These are phyloP conservation scores for Telenomus remus DNA, from an alignment of 1,140 invertebrate species.

Conservation along the genomic window DNA sequence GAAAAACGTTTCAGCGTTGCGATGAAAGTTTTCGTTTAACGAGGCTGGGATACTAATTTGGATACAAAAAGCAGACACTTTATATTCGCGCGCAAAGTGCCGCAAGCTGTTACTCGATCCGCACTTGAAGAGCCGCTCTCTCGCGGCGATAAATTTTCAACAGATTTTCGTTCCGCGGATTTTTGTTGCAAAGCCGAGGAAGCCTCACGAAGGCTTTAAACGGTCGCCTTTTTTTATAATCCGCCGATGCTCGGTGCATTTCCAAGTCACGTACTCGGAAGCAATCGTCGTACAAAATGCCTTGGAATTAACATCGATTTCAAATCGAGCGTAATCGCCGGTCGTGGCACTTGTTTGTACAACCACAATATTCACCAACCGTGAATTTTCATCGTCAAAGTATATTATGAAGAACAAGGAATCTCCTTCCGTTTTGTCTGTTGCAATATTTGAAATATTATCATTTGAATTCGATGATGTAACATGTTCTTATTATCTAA, in stretches of 20 bases:
- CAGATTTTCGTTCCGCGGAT: constrained; percentile 2
- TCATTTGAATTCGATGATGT: no score
- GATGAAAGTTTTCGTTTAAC: constrained; percentile 23
- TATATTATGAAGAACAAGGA: no score
- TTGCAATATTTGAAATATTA: no score
- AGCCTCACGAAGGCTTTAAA: constrained; percentile 15
- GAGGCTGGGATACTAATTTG: constrained; percentile 5
- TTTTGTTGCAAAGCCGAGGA: neutral
- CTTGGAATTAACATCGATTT: constrained; percentile 34
- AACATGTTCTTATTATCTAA: no score
- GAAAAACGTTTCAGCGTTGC: constrained; percentile 4
- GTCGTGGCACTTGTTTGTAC: constrained; percentile 16
- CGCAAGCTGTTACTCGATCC: no score
- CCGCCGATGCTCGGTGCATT: constrained; percentile 24
- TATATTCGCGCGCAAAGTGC: no score
- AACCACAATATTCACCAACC: constrained; percentile 7
- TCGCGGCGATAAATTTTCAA: constrained; percentile 1
- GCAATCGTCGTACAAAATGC: constrained; percentile 18
- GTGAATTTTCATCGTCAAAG: no score
- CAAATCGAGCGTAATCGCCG: constrained; percentile 36
- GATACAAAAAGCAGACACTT: constrained; percentile 2
- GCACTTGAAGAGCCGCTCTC: no score
- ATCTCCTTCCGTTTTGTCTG: no score
- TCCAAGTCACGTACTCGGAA: constrained; percentile 30
- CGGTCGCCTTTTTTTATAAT: constrained; percentile 23